Percentiles rank a stretch among this genome's conserved stretches.
phyloP scores from a whole-genome alignment of 2,113 vertebrate species.

The Formicarius rufipectus region DNA sequence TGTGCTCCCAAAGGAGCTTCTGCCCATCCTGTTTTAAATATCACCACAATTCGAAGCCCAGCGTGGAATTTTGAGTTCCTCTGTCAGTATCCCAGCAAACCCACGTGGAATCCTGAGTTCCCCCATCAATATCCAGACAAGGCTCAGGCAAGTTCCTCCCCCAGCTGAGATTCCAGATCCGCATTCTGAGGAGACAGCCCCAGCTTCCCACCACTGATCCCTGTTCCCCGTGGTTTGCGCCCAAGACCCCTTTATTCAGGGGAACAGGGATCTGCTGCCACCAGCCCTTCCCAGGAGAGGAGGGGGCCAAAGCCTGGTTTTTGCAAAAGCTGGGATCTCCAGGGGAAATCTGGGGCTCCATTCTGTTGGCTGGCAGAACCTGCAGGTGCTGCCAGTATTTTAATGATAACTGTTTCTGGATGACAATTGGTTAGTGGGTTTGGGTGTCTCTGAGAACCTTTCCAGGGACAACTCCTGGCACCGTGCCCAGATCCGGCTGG shows the following conservation, averaged over 20 bases:
- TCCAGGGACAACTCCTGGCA: rapidly evolving
- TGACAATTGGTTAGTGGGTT: rapidly evolving
- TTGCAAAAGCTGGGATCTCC: rapidly evolving
- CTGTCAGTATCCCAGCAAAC: not conserved
- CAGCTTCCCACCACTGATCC: not conserved
- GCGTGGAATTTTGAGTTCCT: not conserved
- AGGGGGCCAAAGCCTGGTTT: not conserved
- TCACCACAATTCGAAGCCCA: not conserved
- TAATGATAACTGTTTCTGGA: rapidly evolving
- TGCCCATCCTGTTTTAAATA: not conserved
- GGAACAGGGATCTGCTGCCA: not conserved
- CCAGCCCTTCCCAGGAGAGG: not conserved
- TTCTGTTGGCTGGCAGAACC: rapidly evolving
- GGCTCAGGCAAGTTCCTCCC: not conserved
- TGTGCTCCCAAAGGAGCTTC: not conserved
- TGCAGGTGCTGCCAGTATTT: not conserved
- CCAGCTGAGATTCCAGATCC: not conserved
- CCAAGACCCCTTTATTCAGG: not conserved
- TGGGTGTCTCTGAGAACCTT: rapidly evolving
- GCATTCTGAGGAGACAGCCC: not conserved
- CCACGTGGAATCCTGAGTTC: rapidly evolving
- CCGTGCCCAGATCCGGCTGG: rapidly evolving
- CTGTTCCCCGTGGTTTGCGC: not conserved
- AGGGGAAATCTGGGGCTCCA: rapidly evolving
- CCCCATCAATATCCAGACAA: not conserved